These are phyloP conservation scores for Cyanoramphus novaezelandiae DNA, from an alignment of 2,113 vertebrate genomes.

Conservation along the genomic window DNA sequence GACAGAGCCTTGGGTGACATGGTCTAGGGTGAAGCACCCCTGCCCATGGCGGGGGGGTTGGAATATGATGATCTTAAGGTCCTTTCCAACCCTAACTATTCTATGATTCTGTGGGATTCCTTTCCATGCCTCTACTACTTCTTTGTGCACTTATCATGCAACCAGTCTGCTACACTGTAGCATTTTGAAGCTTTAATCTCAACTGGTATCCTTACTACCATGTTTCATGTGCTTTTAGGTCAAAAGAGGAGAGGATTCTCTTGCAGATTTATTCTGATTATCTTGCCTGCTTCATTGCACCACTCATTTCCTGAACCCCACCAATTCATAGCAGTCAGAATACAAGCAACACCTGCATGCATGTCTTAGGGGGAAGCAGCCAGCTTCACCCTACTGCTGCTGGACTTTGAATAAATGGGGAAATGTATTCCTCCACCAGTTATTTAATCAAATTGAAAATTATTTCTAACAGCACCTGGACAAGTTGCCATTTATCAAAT, in stretches of 20 bases:
- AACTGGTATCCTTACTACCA: not conserved
- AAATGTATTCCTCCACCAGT: not conserved
- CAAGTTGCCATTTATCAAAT: not conserved
- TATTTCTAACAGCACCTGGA: conserved; percentile 1
- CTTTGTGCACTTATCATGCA: not conserved
- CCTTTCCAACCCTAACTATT: not conserved
- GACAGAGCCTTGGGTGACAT: not conserved
- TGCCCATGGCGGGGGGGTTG: not conserved
- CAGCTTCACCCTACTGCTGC: not conserved
- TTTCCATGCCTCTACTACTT: not conserved
- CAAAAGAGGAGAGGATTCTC: not conserved
- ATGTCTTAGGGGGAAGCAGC: not conserved
- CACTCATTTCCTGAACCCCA: not conserved
- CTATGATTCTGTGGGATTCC: not conserved
- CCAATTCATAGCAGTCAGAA: not conserved
- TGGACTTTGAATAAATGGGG: not conserved
- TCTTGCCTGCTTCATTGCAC: not conserved
- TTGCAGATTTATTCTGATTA: not conserved
- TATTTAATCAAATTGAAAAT: not conserved
- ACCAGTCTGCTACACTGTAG: not conserved
- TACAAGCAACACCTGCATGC: not conserved
- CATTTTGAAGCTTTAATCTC: not conserved
- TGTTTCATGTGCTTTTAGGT: not conserved
- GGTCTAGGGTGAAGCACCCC: not conserved
- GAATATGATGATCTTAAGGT: not conserved